Conservation (phyloP, 2,113 vertebrate genomes). For the Antigone vipio region DNA sequence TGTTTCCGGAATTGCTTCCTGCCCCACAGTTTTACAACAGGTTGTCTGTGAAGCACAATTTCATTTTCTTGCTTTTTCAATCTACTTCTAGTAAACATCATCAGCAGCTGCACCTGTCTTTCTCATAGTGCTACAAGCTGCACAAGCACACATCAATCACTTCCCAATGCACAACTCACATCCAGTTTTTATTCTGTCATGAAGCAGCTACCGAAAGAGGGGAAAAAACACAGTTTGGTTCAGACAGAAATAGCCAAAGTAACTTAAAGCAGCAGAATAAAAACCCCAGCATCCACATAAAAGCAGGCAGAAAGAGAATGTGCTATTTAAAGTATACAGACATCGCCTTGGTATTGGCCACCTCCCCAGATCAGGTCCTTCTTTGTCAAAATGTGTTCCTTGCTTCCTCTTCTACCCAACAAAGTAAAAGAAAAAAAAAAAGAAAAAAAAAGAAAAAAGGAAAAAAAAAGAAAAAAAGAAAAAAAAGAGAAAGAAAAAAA, state of each 20-base stretch:
- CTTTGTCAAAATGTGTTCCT: neutral
- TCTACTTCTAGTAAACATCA: constrained; percentile 82
- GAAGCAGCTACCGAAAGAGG: constrained; percentile 68
- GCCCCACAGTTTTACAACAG: constrained; percentile 69
- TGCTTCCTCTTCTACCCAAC: neutral
- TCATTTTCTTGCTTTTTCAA: constrained; percentile 75
- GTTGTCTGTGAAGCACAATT: constrained; percentile 54
- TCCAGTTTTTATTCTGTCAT: constrained; percentile 63
- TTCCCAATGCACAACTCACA: constrained; percentile 61
- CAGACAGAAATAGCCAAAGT: constrained; percentile 32
- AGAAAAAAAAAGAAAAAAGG: too few relatives aligned
- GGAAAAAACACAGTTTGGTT: constrained; percentile 63
- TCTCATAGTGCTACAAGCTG: constrained; percentile 67
- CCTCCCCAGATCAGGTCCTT: neutral
- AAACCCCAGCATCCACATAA: neutral
- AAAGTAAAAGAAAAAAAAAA: neutral
- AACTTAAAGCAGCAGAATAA: constrained; percentile 16
- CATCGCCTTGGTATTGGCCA: neutral
- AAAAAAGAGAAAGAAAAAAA: neutral
- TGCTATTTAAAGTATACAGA: neutral
- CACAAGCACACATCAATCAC: constrained; percentile 58
- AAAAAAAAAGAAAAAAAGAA: too few relatives aligned
- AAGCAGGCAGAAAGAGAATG: neutral
- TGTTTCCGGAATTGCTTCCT: constrained; percentile 74
- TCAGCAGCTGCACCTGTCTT: constrained; percentile 51